These are phyloP conservation scores for Sebastes itinus DNA, from an alignment of 2,797 vertebrate species.

Conservation along the genomic window DNA sequence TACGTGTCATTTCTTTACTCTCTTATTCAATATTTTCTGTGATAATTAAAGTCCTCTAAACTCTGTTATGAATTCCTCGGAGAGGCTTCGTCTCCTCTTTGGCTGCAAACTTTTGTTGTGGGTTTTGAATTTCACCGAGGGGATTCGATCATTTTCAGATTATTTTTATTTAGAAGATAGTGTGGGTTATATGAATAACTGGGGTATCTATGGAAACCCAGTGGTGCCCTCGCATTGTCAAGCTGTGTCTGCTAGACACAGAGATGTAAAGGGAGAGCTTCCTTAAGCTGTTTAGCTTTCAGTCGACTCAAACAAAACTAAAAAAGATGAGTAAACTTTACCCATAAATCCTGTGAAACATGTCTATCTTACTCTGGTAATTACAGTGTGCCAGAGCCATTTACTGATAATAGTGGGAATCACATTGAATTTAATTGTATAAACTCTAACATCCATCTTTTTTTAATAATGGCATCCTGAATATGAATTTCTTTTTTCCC, in stretches of 20 bases:
- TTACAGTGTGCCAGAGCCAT: neutral
- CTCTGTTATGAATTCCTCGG: conserved; percentile 6
- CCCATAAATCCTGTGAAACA: neutral
- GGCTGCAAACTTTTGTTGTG: neutral
- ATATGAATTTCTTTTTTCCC: neutral
- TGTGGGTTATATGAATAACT: neutral
- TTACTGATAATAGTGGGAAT: neutral
- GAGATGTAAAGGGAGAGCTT: neutral
- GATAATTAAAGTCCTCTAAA: conserved; percentile 36
- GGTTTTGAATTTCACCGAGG: neutral
- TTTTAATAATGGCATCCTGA: conserved; percentile 7
- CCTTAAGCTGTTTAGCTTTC: neutral
- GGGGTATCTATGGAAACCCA: neutral
- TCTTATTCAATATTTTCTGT: neutral
- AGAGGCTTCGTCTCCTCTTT: conserved; percentile 3
- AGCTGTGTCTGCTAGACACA: neutral
- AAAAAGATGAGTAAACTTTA: neutral
- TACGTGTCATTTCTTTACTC: conserved; percentile 4
- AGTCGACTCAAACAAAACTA: neutral
- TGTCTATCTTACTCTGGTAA: neutral
- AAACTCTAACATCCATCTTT: conserved; percentile 1
- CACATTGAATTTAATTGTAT: conserved; percentile 3
- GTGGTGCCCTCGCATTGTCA: neutral
- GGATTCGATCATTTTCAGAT: neutral
- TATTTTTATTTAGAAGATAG: conserved; percentile 15